A percentile compares a stretch with the other conserved stretches of the same genome.
Conservation (phyloP, 2,113 vertebrate species). For the Heliornis fulica region DNA sequence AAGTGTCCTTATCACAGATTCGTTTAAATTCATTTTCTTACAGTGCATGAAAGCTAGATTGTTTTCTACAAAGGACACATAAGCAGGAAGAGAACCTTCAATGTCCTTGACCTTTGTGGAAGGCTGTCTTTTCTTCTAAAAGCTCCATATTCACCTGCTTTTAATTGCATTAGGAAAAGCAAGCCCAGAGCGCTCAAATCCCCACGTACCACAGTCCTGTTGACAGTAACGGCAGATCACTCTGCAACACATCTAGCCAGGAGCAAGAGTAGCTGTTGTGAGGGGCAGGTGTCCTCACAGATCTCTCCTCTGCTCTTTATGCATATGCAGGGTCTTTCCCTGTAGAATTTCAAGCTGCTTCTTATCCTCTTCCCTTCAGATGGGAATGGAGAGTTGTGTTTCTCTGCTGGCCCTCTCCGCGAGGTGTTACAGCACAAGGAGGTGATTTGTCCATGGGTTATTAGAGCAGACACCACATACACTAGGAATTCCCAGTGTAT, state of each 20-base stretch:
- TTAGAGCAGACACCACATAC: slow-evolving; percentile 51
- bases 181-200: background rate
- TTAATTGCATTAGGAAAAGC: background rate
- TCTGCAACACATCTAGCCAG: background rate
- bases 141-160: background rate
- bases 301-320: background rate
- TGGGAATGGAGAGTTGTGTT: background rate
- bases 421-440: background rate
- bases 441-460: slow-evolving; percentile 38
- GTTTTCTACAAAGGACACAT: background rate
- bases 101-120: background rate
- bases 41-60: background rate
- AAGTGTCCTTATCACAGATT: background rate
- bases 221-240: background rate
- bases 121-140: background rate
- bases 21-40: background rate
- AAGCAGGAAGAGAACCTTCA: background rate
- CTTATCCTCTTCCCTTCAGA: background rate
- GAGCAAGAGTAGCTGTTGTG: background rate
- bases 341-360: slow-evolving; percentile 4
- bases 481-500: slow-evolving; percentile 60
- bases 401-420: background rate
- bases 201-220: background rate
- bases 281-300: background rate
- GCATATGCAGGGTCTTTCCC: background rate